A percentile compares a stretch with the other conserved stretches of the same genome.
phyloP scores from a whole-genome alignment of 2,797 vertebrate species.

The Trematomus bernacchii region DNA sequence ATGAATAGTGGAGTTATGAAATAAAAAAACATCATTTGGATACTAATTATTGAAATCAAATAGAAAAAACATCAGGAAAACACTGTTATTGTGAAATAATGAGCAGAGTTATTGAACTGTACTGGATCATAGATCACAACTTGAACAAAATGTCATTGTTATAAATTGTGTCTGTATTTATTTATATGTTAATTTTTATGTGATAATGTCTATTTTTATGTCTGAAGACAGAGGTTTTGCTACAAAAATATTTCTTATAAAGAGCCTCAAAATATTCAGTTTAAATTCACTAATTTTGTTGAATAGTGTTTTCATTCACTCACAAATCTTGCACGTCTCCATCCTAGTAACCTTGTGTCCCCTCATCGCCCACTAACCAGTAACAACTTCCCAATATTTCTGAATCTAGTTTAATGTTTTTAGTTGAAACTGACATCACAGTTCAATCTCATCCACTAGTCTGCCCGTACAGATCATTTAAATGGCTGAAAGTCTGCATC shows the following conservation, averaged over 20 bases:
- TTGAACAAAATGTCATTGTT: neutral
- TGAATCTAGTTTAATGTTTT: constrained; percentile 8
- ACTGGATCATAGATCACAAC: neutral
- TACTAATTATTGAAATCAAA: neutral
- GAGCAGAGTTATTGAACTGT: neutral
- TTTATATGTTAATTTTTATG: neutral
- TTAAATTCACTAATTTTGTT: neutral
- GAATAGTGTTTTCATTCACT: neutral
- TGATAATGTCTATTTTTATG: neutral
- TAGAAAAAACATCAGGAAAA: neutral
- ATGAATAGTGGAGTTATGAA: constrained; percentile 1
- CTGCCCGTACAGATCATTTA: neutral
- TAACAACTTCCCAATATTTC: neutral
- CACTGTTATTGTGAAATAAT: neutral
- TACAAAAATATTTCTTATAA: neutral
- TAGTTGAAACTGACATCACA: neutral
- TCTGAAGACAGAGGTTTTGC: neutral
- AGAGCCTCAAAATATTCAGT: neutral
- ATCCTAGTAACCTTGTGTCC: neutral
- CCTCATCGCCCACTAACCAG: constrained; percentile 1
- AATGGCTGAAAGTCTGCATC: neutral
- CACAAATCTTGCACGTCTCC: neutral
- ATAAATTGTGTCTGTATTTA: neutral
- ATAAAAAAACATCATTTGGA: neutral
- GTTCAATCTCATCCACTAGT: neutral